These are phyloP conservation scores for Acanthurus leucopareius DNA, from an alignment of 2,797 vertebrate species.

Conservation along the genomic window DNA sequence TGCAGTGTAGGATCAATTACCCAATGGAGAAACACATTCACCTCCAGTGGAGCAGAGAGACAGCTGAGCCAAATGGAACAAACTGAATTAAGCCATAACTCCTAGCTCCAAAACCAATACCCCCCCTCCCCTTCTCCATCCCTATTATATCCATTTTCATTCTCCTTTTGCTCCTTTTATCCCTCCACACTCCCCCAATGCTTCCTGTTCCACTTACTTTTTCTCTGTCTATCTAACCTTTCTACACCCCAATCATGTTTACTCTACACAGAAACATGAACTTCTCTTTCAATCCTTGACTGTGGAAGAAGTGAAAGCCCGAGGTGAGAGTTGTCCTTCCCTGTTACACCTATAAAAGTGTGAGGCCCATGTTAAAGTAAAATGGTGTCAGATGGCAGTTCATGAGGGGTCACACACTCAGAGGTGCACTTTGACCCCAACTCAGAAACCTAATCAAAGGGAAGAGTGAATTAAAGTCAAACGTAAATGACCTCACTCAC, in stretches of 20 bases:
- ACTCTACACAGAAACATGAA: conserved; percentile 38
- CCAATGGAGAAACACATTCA: conserved; percentile 76
- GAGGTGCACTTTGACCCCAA: conserved; percentile 57
- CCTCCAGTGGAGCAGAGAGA: conserved; percentile 80
- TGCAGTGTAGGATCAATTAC: conserved; percentile 79
- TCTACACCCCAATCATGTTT: conserved; percentile 59
- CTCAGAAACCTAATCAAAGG: conserved; percentile 47
- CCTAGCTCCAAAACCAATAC: conserved; percentile 70
- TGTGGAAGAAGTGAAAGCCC: conserved; percentile 56
- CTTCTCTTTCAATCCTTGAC: conserved; percentile 41
- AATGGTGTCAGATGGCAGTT: conserved; percentile 39
- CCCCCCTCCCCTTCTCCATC: conserved; percentile 26
- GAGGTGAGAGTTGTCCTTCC: conserved; percentile 55
- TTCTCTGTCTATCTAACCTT: conserved; percentile 37
- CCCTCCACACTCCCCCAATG: conserved; percentile 1
- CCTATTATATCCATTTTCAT: conserved; percentile 52
- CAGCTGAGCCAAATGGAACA: conserved; percentile 81
- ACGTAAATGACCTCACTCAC: conserved; percentile 19
- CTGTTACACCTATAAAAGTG: conserved; percentile 35
- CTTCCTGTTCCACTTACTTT: conserved; percentile 19
- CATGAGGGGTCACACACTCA: conserved; percentile 33
- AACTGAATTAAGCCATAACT: conserved; percentile 84
- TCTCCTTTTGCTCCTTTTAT: conserved; percentile 38
- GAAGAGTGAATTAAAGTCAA: conserved; percentile 54
- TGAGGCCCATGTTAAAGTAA: conserved; percentile 51